Percentiles rank a stretch among this genome's conserved stretches.
phyloP scores from a whole-genome alignment of 1,140 invertebrate species.

The Euwallacea similis region DNA sequence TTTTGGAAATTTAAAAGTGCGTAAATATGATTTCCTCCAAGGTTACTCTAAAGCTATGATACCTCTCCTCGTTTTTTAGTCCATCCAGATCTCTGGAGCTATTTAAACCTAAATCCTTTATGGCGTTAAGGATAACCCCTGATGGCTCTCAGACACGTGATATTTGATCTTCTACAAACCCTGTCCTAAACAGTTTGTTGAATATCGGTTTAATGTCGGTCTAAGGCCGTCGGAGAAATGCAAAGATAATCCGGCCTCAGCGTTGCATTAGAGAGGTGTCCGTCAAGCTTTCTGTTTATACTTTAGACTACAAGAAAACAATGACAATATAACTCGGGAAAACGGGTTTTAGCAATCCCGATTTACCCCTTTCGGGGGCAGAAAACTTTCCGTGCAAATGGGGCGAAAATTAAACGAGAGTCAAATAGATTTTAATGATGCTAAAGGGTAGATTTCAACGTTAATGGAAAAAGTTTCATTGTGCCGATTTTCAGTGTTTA shows the following conservation, averaged over 20 bases:
- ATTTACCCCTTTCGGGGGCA: constrained; percentile 7
- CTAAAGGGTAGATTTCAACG: constrained; percentile 13
- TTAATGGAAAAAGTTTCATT: constrained; percentile 20
- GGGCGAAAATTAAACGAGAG: constrained; percentile 15
- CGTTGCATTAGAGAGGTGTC: background rate
- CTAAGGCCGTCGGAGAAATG: background rate
- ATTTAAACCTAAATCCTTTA: too few species aligned
- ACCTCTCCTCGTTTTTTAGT: too few species aligned
- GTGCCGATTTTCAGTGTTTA: constrained; percentile 13
- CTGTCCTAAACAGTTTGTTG: constrained; percentile 2
- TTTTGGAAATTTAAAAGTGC: too few species aligned
- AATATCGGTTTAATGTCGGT: constrained; percentile 2
- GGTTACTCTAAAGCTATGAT: too few species aligned
- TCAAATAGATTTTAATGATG: constrained; percentile 5
- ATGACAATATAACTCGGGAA: background rate
- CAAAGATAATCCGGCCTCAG: background rate
- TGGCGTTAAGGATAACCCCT: background rate
- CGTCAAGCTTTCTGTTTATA: background rate
- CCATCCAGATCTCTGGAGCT: too few species aligned
- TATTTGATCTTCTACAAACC: background rate
- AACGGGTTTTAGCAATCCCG: background rate
- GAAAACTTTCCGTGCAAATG: constrained; percentile 8
- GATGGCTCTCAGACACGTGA: background rate
- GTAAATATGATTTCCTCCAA: too few species aligned
- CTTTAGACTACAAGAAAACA: too few species aligned